Percentiles rank a stretch among this genome's conserved stretches.
These are phyloP conservation scores for Acronicta aceris DNA, from an alignment of 2,888 invertebrate species.

Conservation along the genomic window DNA sequence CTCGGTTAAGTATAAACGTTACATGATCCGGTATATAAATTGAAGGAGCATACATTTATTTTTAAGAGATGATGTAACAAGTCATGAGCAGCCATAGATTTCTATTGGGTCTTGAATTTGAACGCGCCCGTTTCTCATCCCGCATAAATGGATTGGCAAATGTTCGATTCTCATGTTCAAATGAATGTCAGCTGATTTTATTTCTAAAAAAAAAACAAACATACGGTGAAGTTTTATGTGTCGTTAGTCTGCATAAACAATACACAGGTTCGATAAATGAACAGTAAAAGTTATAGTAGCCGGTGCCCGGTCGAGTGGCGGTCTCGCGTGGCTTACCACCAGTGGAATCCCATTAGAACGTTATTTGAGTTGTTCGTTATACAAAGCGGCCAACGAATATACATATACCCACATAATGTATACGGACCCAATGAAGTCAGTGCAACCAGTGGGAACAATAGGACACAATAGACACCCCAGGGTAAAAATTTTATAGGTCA, in stretches of 20 bases:
- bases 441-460: constrained; percentile 58
- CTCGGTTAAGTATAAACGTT: constrained; percentile 36
- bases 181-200: constrained; percentile 33
- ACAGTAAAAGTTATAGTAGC: constrained; percentile 67
- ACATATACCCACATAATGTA: constrained; percentile 7
- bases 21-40: constrained; percentile 49
- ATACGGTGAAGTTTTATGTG: constrained; percentile 63
- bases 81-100: constrained; percentile 61
- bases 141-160: constrained; percentile 54
- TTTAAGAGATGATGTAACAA: constrained; percentile 67
- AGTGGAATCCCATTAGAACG: constrained; percentile 84
- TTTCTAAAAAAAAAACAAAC: constrained; percentile 21
- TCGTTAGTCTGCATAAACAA: constrained; percentile 70
- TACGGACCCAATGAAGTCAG: constrained; percentile 68
- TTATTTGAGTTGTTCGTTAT: constrained; percentile 81
- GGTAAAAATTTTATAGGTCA: constrained; percentile 63
- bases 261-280: constrained; percentile 69
- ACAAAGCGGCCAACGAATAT: constrained; percentile 70
- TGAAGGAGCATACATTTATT: constrained; percentile 62
- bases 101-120: constrained; percentile 56
- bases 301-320: constrained; percentile 64
- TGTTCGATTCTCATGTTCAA: constrained; percentile 43
- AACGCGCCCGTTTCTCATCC: constrained; percentile 53
- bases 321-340: constrained; percentile 81
- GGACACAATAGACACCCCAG: constrained; percentile 65